These are phyloP conservation scores for Eugnorisma glareosa DNA, from an alignment of 2,888 invertebrate genomes.

Conservation along the genomic window DNA sequence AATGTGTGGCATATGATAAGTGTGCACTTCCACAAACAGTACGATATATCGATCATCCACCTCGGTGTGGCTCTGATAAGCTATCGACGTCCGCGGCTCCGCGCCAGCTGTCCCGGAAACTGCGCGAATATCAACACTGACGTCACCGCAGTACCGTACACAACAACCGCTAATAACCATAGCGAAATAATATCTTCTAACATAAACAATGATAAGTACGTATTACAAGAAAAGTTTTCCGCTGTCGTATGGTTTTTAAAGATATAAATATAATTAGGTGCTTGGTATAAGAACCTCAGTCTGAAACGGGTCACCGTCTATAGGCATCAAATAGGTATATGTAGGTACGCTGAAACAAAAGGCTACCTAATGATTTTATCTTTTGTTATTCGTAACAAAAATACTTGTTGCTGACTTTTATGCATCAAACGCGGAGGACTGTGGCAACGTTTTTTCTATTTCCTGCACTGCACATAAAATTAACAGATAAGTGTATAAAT, in stretches of 20 bases:
- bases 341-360: constrained; percentile 20
- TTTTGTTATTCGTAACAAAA: constrained; percentile 28
- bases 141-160: constrained; percentile 68
- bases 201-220: constrained; percentile 49
- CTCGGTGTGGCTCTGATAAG: constrained; percentile 80
- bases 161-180: constrained; percentile 58
- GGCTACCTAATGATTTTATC: constrained; percentile 11
- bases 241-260: constrained; percentile 17
- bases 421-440: constrained; percentile 40
- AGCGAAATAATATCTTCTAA: constrained; percentile 55
- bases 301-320: constrained; percentile 1
- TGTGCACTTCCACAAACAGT: constrained; percentile 77
- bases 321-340: constrained; percentile 4
- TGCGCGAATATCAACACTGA: constrained; percentile 70
- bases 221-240: constrained; percentile 48
- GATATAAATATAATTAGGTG: neutral
- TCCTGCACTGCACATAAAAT: constrained; percentile 49
- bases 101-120: constrained; percentile 84
- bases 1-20: constrained; percentile 64
- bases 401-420: constrained; percentile 20
- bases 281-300: neutral
- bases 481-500: constrained; percentile 42
- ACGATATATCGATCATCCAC: constrained; percentile 86
- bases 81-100: constrained; percentile 79
- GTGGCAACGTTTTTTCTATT: constrained; percentile 51